Evolutionary conservation across 2,113 vertebrate genomes (phyloP).

Genomic region (Oplegnathus fasciatus): DNA sequence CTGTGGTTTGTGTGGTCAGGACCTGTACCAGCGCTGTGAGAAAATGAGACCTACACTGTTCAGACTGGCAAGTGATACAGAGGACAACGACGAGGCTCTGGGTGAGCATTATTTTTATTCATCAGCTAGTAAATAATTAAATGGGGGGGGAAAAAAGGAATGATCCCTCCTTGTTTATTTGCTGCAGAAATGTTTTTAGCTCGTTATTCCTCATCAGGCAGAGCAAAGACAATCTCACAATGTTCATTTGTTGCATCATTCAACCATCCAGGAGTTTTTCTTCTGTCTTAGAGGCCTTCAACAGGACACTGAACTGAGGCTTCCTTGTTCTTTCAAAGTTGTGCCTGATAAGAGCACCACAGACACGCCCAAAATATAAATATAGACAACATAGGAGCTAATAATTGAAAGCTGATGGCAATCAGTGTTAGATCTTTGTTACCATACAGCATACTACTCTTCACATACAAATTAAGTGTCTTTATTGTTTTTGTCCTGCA

Average conservation of each 20-base stretch:
- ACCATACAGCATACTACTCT: background rate
- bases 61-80: slow-evolving; percentile 96
- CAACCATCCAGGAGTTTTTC: background rate
- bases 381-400: background rate
- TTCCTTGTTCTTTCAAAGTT: background rate
- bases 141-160: fast-evolving
- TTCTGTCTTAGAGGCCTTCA: background rate
- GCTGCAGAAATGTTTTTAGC: background rate
- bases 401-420: background rate
- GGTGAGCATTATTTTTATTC: slow-evolving; percentile 82
- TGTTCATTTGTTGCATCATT: background rate
- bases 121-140: background rate
- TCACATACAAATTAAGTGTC: background rate
- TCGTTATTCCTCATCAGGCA: background rate
- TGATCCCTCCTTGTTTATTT: too few relatives aligned
- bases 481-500: background rate
- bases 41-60: slow-evolving; percentile 98
- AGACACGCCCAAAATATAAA: background rate
- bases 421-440: background rate
- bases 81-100: slow-evolving; percentile 97
- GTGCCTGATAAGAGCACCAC: background rate
- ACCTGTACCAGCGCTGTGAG: slow-evolving; percentile 97
- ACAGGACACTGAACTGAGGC: background rate
- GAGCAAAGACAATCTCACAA: background rate
- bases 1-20: slow-evolving; percentile 82